phyloP scores from a whole-genome alignment of 2,888 invertebrate genomes.

The Girardia tigrina region DNA sequence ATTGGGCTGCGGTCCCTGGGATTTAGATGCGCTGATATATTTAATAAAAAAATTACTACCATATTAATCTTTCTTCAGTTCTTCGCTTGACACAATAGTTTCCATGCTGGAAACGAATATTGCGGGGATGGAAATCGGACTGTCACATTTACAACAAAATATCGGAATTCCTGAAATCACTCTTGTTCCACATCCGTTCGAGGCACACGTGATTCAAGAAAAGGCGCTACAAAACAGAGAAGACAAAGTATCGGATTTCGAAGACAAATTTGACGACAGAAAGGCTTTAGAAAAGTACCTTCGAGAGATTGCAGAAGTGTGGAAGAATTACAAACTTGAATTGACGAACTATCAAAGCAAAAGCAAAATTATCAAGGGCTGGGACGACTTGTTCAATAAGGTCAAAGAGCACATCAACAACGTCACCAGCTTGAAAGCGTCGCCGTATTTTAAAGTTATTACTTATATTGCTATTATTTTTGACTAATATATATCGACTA shows the following conservation, averaged over 20 bases:
- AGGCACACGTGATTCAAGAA: conserved; percentile 71
- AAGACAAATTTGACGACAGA: conserved; percentile 84
- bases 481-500: too few relatives aligned
- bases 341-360: conserved; percentile 96
- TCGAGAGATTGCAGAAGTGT: conserved; percentile 90
- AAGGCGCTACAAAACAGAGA: conserved; percentile 78
- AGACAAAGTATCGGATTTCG: conserved; percentile 89
- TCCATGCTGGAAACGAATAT: conserved; percentile 97
- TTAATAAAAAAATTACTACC: too few relatives aligned
- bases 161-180: conserved; percentile 98
- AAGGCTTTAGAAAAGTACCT: conserved; percentile 98
- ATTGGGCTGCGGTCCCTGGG: too few relatives aligned
- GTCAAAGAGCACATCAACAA: conserved; percentile 99
- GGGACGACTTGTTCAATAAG: conserved; percentile 99
- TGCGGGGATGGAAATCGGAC: conserved; percentile 91
- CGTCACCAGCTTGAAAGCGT: conserved; percentile 96
- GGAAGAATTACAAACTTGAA: conserved; percentile 94
- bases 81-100: conserved; percentile 83
- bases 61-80: too few relatives aligned
- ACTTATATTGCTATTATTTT: too few relatives aligned
- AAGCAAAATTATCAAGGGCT: conserved; percentile 88
- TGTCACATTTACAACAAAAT: conserved; percentile 93
- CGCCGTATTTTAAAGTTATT: conserved; percentile 90
- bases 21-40: too few relatives aligned
- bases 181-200: conserved; percentile 72